These are phyloP conservation scores for Gasterosteus aculeatus DNA, from an alignment of 2,113 vertebrate species.

Conservation along the genomic window DNA sequence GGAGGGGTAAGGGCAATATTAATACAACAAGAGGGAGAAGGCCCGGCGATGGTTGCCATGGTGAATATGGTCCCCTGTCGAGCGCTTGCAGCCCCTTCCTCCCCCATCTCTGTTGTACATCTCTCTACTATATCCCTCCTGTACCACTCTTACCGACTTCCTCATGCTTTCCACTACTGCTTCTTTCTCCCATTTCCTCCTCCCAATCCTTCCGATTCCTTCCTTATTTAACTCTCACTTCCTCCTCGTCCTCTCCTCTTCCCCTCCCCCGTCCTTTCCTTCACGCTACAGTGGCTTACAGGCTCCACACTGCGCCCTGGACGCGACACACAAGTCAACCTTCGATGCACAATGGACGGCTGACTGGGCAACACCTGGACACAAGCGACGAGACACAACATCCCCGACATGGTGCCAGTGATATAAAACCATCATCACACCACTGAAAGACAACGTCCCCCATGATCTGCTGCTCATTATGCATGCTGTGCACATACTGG, in stretches of 20 bases:
- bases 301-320: conserved; percentile 47
- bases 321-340: conserved; percentile 38
- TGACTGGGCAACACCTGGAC: conserved; percentile 13
- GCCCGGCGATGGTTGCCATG: conserved; percentile 73
- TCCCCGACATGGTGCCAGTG: conserved; percentile 4
- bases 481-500: neutral
- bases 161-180: neutral
- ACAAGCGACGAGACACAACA: conserved; percentile 9
- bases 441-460: conserved; percentile 19
- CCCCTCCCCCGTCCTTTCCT: conserved; percentile 40
- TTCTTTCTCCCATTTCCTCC: neutral
- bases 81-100: conserved; percentile 25
- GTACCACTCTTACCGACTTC: neutral
- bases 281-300: conserved; percentile 58
- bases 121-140: conserved; percentile 19
- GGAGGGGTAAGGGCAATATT: conserved; percentile 15
- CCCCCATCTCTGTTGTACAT: neutral
- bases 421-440: conserved; percentile 5
- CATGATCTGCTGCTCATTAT: conserved; percentile 10
- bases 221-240: neutral
- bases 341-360: conserved; percentile 45
- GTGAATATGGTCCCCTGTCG: conserved; percentile 63
- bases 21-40: conserved; percentile 59
- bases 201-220: neutral
- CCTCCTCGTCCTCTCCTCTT: neutral